phyloP scores from a whole-genome alignment of 2,888 invertebrate genomes.

The Ormia ochracea region DNA sequence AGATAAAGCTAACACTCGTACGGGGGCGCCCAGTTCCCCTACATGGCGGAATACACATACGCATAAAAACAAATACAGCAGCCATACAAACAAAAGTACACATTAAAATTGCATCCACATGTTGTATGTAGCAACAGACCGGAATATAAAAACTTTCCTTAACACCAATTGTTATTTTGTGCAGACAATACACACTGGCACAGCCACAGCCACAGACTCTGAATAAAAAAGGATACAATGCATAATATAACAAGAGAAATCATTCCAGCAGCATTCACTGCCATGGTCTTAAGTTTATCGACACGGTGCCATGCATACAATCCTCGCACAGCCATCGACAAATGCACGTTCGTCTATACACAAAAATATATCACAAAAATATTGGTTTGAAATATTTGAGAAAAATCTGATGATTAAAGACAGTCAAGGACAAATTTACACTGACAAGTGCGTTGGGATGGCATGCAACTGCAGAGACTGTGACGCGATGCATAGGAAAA shows the following conservation, averaged over 20 bases:
- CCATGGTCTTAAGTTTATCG: conserved; percentile 59
- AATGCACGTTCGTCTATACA: not conserved
- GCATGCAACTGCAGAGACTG: too few species aligned
- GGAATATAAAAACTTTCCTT: conserved; percentile 38
- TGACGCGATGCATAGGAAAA: too few species aligned
- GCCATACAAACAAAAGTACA: not conserved
- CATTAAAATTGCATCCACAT: conserved; percentile 19
- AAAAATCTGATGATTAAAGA: not conserved
- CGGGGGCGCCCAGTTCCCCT: not conserved
- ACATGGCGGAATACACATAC: not conserved
- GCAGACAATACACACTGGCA: conserved; percentile 31
- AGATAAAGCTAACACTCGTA: conserved; percentile 37
- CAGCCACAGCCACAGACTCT: not conserved
- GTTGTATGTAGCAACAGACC: not conserved
- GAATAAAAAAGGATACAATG: not conserved
- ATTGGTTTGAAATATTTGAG: not conserved
- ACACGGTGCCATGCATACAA: conserved; percentile 34
- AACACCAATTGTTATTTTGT: conserved; percentile 45
- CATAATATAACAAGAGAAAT: conserved; percentile 17
- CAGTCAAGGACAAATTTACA: conserved; percentile 32
- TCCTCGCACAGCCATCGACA: not conserved
- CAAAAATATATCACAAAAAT: not conserved
- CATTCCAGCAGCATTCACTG: conserved; percentile 43
- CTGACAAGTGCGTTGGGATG: too few species aligned
- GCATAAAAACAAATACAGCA: not conserved